Conservation (phyloP, 1,140 invertebrate species). For the Danaus melanippus region DNA sequence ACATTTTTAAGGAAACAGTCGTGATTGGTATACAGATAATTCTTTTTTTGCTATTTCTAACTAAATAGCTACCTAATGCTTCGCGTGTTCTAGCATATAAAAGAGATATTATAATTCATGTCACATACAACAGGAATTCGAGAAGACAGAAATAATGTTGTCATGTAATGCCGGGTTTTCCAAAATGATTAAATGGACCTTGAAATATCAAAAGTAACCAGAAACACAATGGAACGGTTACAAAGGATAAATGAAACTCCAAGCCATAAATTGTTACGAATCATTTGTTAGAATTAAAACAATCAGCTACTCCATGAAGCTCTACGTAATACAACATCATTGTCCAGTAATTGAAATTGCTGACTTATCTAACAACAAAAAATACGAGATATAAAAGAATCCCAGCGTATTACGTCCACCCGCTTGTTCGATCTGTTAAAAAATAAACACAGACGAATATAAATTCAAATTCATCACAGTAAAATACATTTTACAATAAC, state of each 20-base stretch:
- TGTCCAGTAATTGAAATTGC: conserved; percentile 32
- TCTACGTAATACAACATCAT: conserved; percentile 17
- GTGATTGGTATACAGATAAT: no score
- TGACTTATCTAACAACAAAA: conserved; percentile 34
- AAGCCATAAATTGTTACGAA: no score
- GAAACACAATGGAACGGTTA: not conserved
- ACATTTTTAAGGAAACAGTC: no score
- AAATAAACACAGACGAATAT: conserved; percentile 9
- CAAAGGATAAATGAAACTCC: not conserved
- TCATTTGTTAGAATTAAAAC: conserved; percentile 3
- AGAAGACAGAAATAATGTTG: conserved; percentile 10
- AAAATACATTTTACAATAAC: conserved; percentile 24
- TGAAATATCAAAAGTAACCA: conserved; percentile 1
- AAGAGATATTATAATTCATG: conserved; percentile 10
- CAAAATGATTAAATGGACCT: conserved; percentile 6
- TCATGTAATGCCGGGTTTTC: conserved; percentile 21
- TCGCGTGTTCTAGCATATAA: no score
- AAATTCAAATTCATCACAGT: conserved; percentile 12
- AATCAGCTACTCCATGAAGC: conserved; percentile 19
- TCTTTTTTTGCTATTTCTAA: no score
- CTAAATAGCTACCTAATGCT: no score
- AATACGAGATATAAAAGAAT: conserved; percentile 42
- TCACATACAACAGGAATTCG: conserved; percentile 9
- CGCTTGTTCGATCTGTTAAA: not conserved
- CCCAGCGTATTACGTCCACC: conserved; percentile 39